Conservation (phyloP, 92 coral and sea anemone species). For the Epizoanthus rinbou region DNA sequence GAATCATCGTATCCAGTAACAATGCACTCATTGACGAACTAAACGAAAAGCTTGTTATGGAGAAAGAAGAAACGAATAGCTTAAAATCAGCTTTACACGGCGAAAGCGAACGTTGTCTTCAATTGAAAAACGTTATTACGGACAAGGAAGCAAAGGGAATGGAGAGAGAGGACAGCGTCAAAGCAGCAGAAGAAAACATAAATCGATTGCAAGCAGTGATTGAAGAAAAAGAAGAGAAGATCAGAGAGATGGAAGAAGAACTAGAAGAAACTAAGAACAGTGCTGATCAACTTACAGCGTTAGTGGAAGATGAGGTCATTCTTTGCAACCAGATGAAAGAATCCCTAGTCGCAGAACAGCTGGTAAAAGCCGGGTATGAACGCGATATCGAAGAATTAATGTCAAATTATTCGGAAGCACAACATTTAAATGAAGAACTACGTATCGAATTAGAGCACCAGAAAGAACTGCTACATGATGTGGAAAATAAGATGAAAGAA, state of each 20-base stretch:
- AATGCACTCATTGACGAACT: slow-evolving; percentile 46
- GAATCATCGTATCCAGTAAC: slow-evolving; percentile 46
- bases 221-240: slow-evolving; percentile 56
- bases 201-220: slow-evolving; percentile 45
- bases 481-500: slow-evolving; percentile 63
- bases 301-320: slow-evolving; percentile 50
- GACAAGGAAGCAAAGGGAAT: slow-evolving; percentile 68
- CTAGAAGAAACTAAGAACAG: slow-evolving; percentile 43
- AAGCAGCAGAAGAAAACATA: slow-evolving; percentile 31
- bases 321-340: slow-evolving; percentile 66
- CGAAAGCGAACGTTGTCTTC: slow-evolving; percentile 69
- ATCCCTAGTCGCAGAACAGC: slow-evolving; percentile 67
- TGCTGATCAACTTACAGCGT: slow-evolving; percentile 17
- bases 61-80: slow-evolving; percentile 32
- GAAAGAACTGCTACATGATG: slow-evolving; percentile 52
- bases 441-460: slow-evolving; percentile 58
- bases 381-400: slow-evolving; percentile 58
- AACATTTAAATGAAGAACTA: slow-evolving; percentile 49
- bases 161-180: slow-evolving; percentile 49
- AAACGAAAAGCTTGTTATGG: slow-evolving; percentile 45
- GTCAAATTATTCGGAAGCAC: slow-evolving; percentile 52
- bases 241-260: slow-evolving; percentile 52
- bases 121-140: slow-evolving; percentile 62
- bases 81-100: slow-evolving; percentile 55
- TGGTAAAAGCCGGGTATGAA: slow-evolving; percentile 65